phyloP scores from a whole-genome alignment of 2,797 vertebrate genomes.

The Melanogrammus aeglefinus region DNA sequence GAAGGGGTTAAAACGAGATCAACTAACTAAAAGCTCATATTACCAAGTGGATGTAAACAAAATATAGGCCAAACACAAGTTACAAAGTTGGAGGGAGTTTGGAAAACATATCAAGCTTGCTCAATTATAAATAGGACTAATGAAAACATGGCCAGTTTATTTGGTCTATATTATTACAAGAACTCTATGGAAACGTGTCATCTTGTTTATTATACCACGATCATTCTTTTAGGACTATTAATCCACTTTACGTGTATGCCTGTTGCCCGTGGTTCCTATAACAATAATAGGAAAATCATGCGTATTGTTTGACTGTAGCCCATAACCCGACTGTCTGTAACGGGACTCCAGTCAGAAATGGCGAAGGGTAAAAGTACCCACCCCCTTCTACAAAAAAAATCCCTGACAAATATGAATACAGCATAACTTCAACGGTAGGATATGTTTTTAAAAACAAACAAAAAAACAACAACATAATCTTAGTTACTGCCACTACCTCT shows the following conservation, averaged over 20 bases:
- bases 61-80: not conserved
- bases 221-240: not conserved
- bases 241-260: not conserved
- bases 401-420: not conserved
- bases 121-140: not conserved
- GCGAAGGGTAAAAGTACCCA: not conserved
- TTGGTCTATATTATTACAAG: not conserved
- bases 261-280: not conserved
- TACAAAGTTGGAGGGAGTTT: not conserved
- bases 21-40: not conserved
- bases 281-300: not conserved
- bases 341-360: conserved; percentile 4
- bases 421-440: not conserved
- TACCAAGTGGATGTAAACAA: not conserved
- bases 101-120: not conserved
- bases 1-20: not conserved
- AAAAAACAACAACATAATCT: too few relatives aligned
- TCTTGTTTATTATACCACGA: not conserved
- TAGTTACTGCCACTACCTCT: conserved; percentile 73
- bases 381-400: not conserved
- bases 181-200: not conserved
- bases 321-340: not conserved
- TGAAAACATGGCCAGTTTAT: not conserved
- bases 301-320: not conserved
- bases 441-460: not conserved